These are phyloP conservation scores for Lathamus discolor DNA, from an alignment of 2,113 vertebrate species.

Conservation along the genomic window DNA sequence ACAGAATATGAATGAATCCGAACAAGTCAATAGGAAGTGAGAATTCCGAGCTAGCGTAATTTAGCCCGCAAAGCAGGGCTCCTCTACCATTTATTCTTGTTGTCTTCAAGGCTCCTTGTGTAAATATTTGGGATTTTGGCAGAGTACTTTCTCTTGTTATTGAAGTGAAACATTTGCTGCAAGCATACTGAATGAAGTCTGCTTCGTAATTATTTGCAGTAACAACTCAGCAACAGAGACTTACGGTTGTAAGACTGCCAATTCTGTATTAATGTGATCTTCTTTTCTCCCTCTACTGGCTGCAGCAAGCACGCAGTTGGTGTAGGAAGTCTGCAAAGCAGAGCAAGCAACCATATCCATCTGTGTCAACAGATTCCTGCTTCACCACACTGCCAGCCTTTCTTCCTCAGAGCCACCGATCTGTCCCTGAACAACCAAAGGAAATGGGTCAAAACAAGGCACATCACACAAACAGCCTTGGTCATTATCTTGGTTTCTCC, in stretches of 20 bases:
- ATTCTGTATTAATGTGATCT: slow-evolving; percentile 24
- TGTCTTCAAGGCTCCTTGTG: slow-evolving; percentile 30
- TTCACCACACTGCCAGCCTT: slow-evolving; percentile 13
- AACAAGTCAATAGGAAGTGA: neutral
- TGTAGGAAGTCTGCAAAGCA: slow-evolving; percentile 67
- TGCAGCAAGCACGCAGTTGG: slow-evolving; percentile 76
- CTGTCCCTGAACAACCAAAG: slow-evolving; percentile 49
- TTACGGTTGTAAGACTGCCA: neutral
- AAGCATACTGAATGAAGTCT: slow-evolving; percentile 26
- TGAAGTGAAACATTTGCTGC: slow-evolving; percentile 48
- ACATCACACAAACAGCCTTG: neutral
- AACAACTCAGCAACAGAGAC: neutral
- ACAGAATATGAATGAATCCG: slow-evolving; percentile 18
- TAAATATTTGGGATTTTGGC: slow-evolving; percentile 67
- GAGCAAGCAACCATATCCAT: slow-evolving; percentile 36
- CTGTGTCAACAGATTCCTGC: slow-evolving; percentile 38
- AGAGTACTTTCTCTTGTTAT: slow-evolving; percentile 32
- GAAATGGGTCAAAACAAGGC: neutral
- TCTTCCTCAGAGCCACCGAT: slow-evolving; percentile 4
- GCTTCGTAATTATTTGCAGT: slow-evolving; percentile 36
- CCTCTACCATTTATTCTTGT: slow-evolving; percentile 12
- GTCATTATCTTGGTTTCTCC: slow-evolving; percentile 57
- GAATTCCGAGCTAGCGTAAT: neutral
- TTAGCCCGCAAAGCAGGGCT: neutral
- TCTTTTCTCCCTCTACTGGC: slow-evolving; percentile 3